Conservation (phyloP, 2,888 invertebrate genomes). For the Tetanocera ferruginea region DNA sequence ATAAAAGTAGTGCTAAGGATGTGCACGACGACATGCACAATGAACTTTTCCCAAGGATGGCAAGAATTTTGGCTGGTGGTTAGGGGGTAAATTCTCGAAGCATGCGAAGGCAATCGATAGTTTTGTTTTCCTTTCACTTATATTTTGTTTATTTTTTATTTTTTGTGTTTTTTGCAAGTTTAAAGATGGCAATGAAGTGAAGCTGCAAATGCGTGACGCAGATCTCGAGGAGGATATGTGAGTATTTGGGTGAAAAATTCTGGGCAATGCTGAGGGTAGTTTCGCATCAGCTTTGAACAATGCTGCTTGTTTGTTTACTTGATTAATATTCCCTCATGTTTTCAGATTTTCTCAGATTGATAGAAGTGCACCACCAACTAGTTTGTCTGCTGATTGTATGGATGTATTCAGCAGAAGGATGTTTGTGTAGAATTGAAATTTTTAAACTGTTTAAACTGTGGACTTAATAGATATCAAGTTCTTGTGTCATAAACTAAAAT, state of each 20-base stretch:
- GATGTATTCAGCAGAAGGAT: too few relatives aligned
- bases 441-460: too few relatives aligned
- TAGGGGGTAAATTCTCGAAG: too few relatives aligned
- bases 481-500: too few relatives aligned
- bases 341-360: neutral
- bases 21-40: neutral
- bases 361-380: neutral
- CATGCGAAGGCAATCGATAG: neutral
- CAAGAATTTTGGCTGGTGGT: neutral
- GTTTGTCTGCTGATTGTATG: too few relatives aligned
- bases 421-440: too few relatives aligned
- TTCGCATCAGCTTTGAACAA: neutral
- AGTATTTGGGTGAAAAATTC: neutral
- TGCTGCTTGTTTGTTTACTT: constrained; percentile 11
- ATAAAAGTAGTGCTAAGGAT: constrained; percentile 14
- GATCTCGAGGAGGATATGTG: neutral
- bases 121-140: neutral
- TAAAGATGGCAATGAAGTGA: neutral
- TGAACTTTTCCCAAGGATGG: neutral
- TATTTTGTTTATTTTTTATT: neutral
- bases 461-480: too few relatives aligned
- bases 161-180: too few relatives aligned
- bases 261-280: neutral
- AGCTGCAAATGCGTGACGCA: neutral
- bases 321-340: constrained; percentile 23